These are phyloP conservation scores for Ranitomeya variabilis DNA, from an alignment of 2,113 vertebrate species.

Conservation along the genomic window DNA sequence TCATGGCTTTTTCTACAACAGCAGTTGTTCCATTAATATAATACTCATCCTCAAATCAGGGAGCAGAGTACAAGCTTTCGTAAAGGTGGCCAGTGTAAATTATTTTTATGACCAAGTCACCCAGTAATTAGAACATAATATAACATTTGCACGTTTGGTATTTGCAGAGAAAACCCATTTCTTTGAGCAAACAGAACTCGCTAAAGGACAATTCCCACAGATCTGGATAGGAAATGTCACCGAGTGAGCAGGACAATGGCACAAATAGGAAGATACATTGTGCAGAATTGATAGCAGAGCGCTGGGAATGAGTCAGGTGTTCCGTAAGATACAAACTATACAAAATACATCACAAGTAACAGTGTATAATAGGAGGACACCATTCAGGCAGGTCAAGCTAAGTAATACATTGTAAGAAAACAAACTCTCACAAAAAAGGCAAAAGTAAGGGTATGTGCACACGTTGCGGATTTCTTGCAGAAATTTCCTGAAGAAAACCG, in stretches of 20 bases:
- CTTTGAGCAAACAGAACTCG: conserved; percentile 11
- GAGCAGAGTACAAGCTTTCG: neutral
- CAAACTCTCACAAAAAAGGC: too few relatives aligned
- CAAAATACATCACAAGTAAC: neutral
- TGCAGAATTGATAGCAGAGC: neutral
- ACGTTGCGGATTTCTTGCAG: too few relatives aligned
- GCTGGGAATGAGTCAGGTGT: neutral
- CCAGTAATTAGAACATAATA: conserved; percentile 11
- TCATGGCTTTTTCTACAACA: neutral
- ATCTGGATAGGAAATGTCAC: conserved; percentile 25
- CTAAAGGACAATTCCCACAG: conserved; percentile 17
- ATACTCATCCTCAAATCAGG: neutral
- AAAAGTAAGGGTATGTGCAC: too few relatives aligned
- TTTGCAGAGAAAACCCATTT: conserved; percentile 40
- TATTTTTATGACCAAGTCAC: conserved; percentile 4
- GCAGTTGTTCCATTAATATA: neutral
- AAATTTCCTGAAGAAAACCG: too few relatives aligned
- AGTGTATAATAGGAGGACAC: too few relatives aligned
- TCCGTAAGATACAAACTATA: neutral
- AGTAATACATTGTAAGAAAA: too few relatives aligned
- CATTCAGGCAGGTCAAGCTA: too few relatives aligned
- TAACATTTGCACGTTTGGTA: conserved; percentile 1
- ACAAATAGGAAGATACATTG: neutral
- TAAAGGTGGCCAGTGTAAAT: conserved; percentile 5
- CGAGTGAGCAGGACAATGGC: neutral